These are phyloP conservation scores for Agrotis ipsilon DNA, from an alignment of 2,888 invertebrate species.

Conservation along the genomic window DNA sequence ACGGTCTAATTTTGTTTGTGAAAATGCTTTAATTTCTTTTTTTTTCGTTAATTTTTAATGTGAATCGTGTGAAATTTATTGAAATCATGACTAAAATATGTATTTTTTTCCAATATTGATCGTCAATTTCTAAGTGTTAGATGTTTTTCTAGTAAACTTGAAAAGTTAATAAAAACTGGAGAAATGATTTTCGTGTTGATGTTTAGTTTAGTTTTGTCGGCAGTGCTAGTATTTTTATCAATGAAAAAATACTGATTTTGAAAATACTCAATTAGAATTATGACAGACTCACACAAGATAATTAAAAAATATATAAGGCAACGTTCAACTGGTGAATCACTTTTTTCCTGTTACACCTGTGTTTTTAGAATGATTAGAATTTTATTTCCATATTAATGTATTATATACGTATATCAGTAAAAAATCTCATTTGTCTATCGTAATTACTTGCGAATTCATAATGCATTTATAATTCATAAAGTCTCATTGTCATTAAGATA, in stretches of 20 bases:
- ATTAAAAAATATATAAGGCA: not conserved
- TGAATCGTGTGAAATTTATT: constrained; percentile 38
- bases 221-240: constrained; percentile 38
- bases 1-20: constrained; percentile 45
- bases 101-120: constrained; percentile 42
- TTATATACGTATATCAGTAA: not conserved
- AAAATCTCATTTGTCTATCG: not conserved
- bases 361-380: not conserved
- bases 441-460: constrained; percentile 11
- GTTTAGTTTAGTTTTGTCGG: constrained; percentile 56
- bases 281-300: not conserved
- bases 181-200: constrained; percentile 65
- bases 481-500: constrained; percentile 10
- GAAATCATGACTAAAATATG: constrained; percentile 15
- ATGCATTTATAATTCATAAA: constrained; percentile 7
- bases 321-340: too few relatives aligned
- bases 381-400: not conserved
- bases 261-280: constrained; percentile 50
- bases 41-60: constrained; percentile 22
- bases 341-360: too few relatives aligned
- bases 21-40: constrained; percentile 49
- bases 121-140: constrained; percentile 70
- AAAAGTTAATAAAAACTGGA: constrained; percentile 66
- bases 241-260: constrained; percentile 28
- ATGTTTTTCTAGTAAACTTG: constrained; percentile 65